A percentile compares a stretch with the other conserved stretches of the same genome.
Conservation (phyloP, 1,140 invertebrate genomes). For the Phthorimaea operculella region DNA sequence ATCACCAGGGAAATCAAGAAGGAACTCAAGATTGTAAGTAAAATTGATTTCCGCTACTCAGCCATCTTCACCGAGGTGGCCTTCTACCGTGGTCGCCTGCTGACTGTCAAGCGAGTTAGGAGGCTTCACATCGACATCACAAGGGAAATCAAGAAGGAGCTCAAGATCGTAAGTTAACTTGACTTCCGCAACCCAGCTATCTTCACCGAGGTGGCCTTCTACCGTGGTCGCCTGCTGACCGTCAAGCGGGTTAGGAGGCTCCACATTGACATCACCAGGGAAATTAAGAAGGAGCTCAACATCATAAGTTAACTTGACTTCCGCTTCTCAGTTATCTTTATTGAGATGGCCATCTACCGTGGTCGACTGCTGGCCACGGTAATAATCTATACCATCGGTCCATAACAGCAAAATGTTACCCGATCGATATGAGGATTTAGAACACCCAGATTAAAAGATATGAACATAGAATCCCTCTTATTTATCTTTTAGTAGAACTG, state of each 20-base stretch:
- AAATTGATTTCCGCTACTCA: conserved; percentile 49
- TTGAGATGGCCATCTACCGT: conserved; percentile 90
- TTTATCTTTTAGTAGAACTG: too few relatives aligned
- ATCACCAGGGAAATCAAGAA: conserved; percentile 93
- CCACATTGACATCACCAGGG: conserved; percentile 88
- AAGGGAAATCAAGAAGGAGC: conserved; percentile 92
- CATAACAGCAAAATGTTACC: too few relatives aligned
- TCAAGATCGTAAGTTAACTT: conserved; percentile 88
- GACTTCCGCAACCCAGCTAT: conserved; percentile 86
- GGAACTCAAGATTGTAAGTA: conserved; percentile 89
- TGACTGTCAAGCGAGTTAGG: conserved; percentile 87
- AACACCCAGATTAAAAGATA: too few relatives aligned
- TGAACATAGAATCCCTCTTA: too few relatives aligned
- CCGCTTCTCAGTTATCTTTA: too few relatives aligned
- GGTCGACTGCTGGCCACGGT: conserved; percentile 86
- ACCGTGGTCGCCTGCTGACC: conserved; percentile 84
- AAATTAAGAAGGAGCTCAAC: conserved; percentile 96
- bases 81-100: conserved; percentile 83
- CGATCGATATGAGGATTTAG: too few relatives aligned
- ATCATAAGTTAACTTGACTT: conserved; percentile 77
- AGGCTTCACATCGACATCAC: conserved; percentile 91
- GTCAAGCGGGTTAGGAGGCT: conserved; percentile 88
- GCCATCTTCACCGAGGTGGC: conserved; percentile 66
- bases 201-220: conserved; percentile 89
- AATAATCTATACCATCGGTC: too few relatives aligned